Conservation (phyloP, 2,888 invertebrate genomes). For the Neria commutata region DNA sequence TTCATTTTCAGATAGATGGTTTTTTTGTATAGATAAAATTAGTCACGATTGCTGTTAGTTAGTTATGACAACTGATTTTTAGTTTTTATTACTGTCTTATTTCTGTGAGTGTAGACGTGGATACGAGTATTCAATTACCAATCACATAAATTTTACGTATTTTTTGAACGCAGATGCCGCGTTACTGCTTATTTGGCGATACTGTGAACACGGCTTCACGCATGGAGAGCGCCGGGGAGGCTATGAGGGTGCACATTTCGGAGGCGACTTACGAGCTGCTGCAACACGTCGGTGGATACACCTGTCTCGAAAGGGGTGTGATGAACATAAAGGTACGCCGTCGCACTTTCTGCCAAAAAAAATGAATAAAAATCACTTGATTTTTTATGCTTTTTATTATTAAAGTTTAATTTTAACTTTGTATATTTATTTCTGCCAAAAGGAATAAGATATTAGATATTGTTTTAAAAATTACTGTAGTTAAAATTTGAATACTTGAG, state of each 20-base stretch:
- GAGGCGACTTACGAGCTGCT: conserved; percentile 72
- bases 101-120: no score
- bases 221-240: conserved; percentile 78
- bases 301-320: conserved; percentile 74
- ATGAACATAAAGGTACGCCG: conserved; percentile 72
- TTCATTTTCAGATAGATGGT: no score
- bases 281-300: conserved; percentile 74
- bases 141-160: neutral
- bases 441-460: no score
- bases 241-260: conserved; percentile 78
- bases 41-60: neutral
- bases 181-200: conserved; percentile 83
- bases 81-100: neutral
- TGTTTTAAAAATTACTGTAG: no score
- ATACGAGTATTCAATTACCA: no score
- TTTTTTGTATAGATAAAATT: neutral
- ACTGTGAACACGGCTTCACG: conserved; percentile 82
- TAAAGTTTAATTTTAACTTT: no score
- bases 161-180: conserved; percentile 69
- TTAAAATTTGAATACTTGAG: no score
- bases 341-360: neutral
- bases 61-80: neutral
- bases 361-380: neutral
- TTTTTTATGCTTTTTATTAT: no score
- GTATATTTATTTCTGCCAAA: no score